Evolutionary conservation across 2,888 invertebrate species (phyloP).

Genomic region (Cataglyphis cursor): DNA sequence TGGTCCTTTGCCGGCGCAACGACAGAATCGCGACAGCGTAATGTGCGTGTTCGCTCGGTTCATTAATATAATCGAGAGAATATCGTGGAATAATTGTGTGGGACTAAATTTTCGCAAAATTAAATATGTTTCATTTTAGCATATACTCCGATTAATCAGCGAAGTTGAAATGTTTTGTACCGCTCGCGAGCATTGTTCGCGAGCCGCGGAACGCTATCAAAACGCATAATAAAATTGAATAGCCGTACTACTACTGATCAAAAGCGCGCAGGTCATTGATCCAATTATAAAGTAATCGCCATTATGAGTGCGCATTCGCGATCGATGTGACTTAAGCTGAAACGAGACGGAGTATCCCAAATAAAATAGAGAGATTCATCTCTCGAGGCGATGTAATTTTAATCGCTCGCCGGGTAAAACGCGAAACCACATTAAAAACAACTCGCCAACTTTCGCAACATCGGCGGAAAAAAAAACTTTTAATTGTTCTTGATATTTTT

Average conservation of each 20-base stretch:
- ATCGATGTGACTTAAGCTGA: conserved; percentile 27
- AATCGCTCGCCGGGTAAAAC: conserved; percentile 29
- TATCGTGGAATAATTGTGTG: conserved; percentile 50
- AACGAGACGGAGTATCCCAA: background rate
- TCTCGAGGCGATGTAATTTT: conserved; percentile 13
- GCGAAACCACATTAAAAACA: conserved; percentile 10
- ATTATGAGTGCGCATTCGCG: conserved; percentile 15
- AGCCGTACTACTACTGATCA: conserved; percentile 37
- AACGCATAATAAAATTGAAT: conserved; percentile 39
- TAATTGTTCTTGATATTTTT: conserved; percentile 3
- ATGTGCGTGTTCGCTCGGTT: conserved; percentile 43
- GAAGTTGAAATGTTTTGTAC: conserved; percentile 46
- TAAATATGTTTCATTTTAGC: conserved; percentile 49
- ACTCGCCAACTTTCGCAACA: background rate
- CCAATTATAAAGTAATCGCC: conserved; percentile 49
- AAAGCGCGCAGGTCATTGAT: conserved; percentile 28
- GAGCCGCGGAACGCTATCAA: conserved; percentile 27
- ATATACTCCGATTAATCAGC: conserved; percentile 50
- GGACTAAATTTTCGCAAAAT: conserved; percentile 42
- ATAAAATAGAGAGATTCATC: conserved; percentile 21
- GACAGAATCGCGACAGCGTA: conserved; percentile 24
- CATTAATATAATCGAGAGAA: conserved; percentile 51
- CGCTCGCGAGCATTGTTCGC: conserved; percentile 27
- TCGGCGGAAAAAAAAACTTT: conserved; percentile 2
- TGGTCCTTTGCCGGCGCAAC: conserved; percentile 29